Evolutionary conservation across 2,113 vertebrate genomes (phyloP).

Genomic region (Antechinus stuartii): DNA sequence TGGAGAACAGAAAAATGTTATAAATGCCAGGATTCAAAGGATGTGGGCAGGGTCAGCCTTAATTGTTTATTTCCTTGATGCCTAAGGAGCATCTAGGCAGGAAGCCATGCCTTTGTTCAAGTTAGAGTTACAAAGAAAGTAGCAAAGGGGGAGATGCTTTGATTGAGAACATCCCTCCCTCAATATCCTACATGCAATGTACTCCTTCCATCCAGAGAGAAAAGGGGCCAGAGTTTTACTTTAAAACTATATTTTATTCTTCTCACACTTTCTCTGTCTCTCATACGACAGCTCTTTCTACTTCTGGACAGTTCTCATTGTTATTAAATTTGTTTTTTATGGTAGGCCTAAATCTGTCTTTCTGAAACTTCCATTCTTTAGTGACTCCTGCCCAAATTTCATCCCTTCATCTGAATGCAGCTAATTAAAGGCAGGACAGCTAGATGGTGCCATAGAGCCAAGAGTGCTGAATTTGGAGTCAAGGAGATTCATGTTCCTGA

Average conservation of each 20-base stretch:
- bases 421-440: neutral
- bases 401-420: neutral
- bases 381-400: neutral
- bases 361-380: neutral
- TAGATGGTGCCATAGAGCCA: neutral
- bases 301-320: neutral
- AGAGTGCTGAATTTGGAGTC: neutral
- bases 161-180: constrained; percentile 10
- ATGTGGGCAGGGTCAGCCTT: constrained; percentile 50
- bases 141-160: neutral
- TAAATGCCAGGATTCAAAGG: constrained; percentile 54
- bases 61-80: constrained; percentile 62
- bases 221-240: neutral
- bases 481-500: neutral
- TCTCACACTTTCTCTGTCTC: neutral
- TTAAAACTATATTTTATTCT: neutral
- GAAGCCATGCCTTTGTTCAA: constrained; percentile 14
- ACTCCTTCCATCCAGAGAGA: neutral
- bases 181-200: neutral
- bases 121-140: constrained; percentile 5
- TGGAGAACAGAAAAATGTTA: constrained; percentile 7
- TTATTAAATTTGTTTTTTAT: neutral
- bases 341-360: neutral
- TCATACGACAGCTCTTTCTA: neutral
- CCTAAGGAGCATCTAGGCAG: constrained; percentile 40